Conservation (phyloP, 2,113 vertebrate species). For the Platysteira castanea region DNA sequence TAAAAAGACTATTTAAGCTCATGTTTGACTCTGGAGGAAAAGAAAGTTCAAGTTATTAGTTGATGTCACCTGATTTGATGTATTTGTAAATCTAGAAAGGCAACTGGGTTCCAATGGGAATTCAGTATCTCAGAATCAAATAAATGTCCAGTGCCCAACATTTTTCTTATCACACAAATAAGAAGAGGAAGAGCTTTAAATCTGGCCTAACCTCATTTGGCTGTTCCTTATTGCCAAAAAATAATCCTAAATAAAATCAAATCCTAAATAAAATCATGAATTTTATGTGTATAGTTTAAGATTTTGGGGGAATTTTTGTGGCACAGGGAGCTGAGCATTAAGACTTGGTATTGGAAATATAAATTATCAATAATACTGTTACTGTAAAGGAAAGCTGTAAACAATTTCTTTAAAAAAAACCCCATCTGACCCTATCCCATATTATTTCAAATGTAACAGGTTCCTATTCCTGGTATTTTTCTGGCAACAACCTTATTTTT, state of each 20-base stretch:
- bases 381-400: neutral
- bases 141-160: neutral
- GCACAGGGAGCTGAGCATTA: neutral
- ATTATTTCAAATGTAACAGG: neutral
- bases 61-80: neutral
- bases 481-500: neutral
- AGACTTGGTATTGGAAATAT: neutral
- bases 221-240: neutral
- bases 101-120: neutral
- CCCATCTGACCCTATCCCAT: neutral
- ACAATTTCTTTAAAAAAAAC: neutral
- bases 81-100: neutral
- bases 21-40: neutral
- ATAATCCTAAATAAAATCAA: neutral
- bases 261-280: neutral
- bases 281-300: accelerated
- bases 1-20: neutral
- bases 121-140: neutral
- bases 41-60: neutral
- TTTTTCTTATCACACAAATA: neutral
- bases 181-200: neutral
- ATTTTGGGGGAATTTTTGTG: neutral
- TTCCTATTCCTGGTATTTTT: neutral
- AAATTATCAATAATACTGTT: neutral
- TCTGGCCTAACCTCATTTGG: neutral